These are phyloP conservation scores for Montifringilla adamsi DNA, from an alignment of 2,113 vertebrate genomes.

Conservation along the genomic window DNA sequence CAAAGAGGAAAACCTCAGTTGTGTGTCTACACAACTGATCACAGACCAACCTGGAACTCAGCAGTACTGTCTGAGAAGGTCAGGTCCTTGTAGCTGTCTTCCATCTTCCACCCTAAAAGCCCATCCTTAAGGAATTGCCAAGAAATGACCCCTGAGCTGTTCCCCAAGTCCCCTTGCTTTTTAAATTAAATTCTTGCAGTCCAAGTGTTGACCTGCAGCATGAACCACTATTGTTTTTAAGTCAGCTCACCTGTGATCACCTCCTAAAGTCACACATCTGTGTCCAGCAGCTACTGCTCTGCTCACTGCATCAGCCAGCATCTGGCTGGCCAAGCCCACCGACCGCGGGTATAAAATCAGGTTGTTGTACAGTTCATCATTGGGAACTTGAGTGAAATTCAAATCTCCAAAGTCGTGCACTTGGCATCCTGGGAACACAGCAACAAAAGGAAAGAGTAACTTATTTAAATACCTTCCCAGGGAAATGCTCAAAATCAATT, in stretches of 20 bases:
- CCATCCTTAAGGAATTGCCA: neutral
- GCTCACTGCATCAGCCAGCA: slow-evolving; percentile 84
- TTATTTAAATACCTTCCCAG: neutral
- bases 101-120: neutral
- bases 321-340: slow-evolving; percentile 86
- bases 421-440: slow-evolving; percentile 79
- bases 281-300: slow-evolving; percentile 85
- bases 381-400: slow-evolving; percentile 84
- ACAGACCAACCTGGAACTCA: neutral
- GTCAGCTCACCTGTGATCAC: slow-evolving; percentile 90
- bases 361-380: slow-evolving; percentile 90
- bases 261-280: slow-evolving; percentile 89
- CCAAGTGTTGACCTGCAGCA: neutral
- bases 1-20: neutral
- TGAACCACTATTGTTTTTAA: neutral
- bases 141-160: rapidly evolving
- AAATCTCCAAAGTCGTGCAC: slow-evolving; percentile 92
- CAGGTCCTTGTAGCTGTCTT: neutral
- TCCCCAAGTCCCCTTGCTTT: neutral
- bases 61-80: neutral
- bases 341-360: slow-evolving; percentile 85
- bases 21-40: neutral
- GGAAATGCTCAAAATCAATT: neutral
- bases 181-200: neutral
- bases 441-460: neutral